Base-by-base conservation (phyloP, 2,797 vertebrate species). In the Spinibarbus caldwelli region DNA sequence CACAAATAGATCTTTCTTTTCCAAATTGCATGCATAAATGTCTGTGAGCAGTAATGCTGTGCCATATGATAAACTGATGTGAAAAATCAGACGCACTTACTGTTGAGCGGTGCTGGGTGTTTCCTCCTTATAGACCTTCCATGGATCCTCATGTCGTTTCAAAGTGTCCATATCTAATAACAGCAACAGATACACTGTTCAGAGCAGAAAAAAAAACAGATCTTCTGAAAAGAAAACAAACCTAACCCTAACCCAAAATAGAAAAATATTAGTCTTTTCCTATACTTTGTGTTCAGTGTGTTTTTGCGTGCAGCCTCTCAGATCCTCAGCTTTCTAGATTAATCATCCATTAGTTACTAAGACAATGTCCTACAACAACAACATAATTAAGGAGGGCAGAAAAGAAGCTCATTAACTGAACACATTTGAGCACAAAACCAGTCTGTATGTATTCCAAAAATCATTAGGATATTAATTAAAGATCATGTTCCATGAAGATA, bases 71-170 rank as follows among this genome's bases (percentile, higher is more conserved):
- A 49, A 49, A 45, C 12, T 38, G 2, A 70, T 45, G 7, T 45
- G 45, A 21, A 19, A 47, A 41, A 54, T 4, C 43, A 12, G 3
- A 45, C 0, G 17, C 29, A 92, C 93, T 93, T 85, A 95, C 94
- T 91, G 86, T 71, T 91, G 67, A 66, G 91, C 92, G 31, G 86
- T 89, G 91, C 93, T 91, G 71, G 91, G 89, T 1, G 88, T 84
- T 84, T 94, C 93, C 23, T 68, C 87, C 76, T 94, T 89, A 89
- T 94, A 95, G 36, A 92, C 82, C 49, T 78, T 68, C 94, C 93
- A 94, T n/a, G 85, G 84, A 36, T 78, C 89, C 8, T 83, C 86
- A 2, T 84, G 10, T 38, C n/a, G 90, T 54, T 83, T 89, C 14
- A 78, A 45, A 4, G 41, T 21, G 31, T 90, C 79, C 93, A 94